A percentile compares a stretch with the other conserved stretches of the same genome.
Conservation (phyloP, 2,113 vertebrate species). For the Dissostichus mawsoni region DNA sequence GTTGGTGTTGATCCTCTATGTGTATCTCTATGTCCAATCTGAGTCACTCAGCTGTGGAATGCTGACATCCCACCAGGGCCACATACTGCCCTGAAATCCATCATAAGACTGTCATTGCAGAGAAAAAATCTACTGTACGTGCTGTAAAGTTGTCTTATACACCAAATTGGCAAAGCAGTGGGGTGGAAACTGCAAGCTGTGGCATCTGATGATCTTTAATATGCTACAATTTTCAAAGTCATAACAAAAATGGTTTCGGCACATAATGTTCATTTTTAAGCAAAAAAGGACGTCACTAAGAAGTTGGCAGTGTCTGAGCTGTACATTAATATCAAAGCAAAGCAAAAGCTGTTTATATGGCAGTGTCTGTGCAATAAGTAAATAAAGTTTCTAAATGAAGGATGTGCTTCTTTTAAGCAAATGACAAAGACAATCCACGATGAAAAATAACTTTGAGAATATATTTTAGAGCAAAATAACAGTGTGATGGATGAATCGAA, state of each 20-base stretch:
- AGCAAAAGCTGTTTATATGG: constrained; percentile 5
- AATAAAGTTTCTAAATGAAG: constrained; percentile 2
- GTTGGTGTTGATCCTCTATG: constrained; percentile 9
- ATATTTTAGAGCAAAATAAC: not conserved
- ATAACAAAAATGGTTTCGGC: not conserved
- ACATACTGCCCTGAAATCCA: constrained; percentile 33
- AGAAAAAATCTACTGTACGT: constrained; percentile 6
- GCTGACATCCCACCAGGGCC: constrained; percentile 28
- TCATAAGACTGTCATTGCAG: constrained; percentile 5
- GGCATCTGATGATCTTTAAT: not conserved
- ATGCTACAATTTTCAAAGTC: not conserved
- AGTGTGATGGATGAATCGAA: not conserved
- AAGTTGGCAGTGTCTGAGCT: constrained; percentile 7
- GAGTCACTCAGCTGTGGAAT: constrained; percentile 34
- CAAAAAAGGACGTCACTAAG: not conserved
- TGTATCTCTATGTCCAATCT: constrained; percentile 35
- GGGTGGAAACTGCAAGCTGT: not conserved
- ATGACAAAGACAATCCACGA: not conserved
- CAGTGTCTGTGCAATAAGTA: constrained; percentile 6
- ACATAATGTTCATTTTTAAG: constrained; percentile 9
- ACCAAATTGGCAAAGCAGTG: not conserved
- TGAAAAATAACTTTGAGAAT: not conserved
- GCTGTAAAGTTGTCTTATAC: constrained; percentile 8
- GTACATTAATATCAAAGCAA: constrained; percentile 4
- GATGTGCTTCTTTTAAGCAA: not conserved